A percentile compares a stretch with the other conserved stretches of the same genome.
phyloP scores from a whole-genome alignment of 2,797 vertebrate species.

The Pseudotriccus pelzelni region DNA sequence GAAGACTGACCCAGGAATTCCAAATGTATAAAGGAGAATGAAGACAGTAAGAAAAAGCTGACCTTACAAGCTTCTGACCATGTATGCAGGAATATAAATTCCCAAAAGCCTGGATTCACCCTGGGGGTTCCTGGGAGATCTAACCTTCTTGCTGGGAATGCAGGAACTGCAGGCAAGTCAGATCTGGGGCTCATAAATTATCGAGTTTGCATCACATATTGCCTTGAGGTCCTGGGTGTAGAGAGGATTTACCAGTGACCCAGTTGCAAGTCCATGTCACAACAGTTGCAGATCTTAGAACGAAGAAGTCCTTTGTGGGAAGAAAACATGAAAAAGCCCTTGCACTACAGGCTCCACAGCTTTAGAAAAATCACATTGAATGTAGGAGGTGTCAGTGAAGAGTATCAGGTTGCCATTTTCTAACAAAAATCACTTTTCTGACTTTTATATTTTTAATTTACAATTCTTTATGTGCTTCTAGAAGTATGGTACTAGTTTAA shows the following conservation, averaged over 20 bases:
- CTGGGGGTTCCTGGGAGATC: not conserved
- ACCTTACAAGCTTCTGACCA: not conserved
- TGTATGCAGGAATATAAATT: not conserved
- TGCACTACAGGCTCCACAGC: not conserved
- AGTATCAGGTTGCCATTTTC: not conserved
- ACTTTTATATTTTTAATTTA: not conserved
- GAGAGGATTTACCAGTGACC: not conserved
- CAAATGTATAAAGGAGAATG: not conserved
- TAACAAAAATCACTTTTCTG: not conserved
- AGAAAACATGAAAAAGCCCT: not conserved
- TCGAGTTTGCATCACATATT: fast-evolving
- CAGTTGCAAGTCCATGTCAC: not conserved
- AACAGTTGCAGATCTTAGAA: not conserved
- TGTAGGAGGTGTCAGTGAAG: not conserved
- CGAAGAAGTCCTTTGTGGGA: not conserved
- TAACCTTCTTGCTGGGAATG: not conserved
- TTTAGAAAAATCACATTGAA: not conserved
- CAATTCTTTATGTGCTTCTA: not conserved
- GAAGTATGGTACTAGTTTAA: not conserved
- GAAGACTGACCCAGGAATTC: not conserved
- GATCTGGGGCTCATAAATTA: not conserved
- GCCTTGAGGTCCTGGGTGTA: not conserved
- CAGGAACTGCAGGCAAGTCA: not conserved
- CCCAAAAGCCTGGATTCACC: not conserved
- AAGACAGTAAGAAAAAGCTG: not conserved